phyloP scores from a whole-genome alignment of 2,888 invertebrate species.

The Lacanobia wlatinum region DNA sequence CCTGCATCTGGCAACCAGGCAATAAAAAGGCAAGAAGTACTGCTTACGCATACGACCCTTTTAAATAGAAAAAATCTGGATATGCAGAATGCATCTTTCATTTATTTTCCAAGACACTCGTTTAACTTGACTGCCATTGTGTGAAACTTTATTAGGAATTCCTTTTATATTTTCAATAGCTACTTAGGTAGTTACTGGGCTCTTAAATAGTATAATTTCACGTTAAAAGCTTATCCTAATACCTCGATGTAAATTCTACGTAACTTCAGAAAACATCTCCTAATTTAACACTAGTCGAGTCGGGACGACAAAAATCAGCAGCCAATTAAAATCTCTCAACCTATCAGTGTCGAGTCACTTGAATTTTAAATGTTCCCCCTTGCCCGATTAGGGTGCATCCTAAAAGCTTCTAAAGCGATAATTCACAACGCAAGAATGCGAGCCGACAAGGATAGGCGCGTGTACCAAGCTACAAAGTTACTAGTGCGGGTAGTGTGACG shows the following conservation, averaged over 20 bases:
- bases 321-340: constrained; percentile 86
- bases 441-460: constrained; percentile 86
- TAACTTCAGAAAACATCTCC: constrained; percentile 49
- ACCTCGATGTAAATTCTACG: constrained; percentile 54
- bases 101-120: constrained; percentile 26
- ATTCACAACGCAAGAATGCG: constrained; percentile 87
- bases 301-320: constrained; percentile 81
- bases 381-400: constrained; percentile 89
- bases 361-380: constrained; percentile 85
- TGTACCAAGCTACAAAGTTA: constrained; percentile 75
- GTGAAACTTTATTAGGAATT: constrained; percentile 36
- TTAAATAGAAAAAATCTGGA: constrained; percentile 42
- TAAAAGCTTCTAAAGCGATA: constrained; percentile 89
- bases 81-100: constrained; percentile 40
- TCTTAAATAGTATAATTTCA: constrained; percentile 44
- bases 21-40: constrained; percentile 44
- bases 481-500: constrained; percentile 55
- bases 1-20: constrained; percentile 51
- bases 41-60: constrained; percentile 43
- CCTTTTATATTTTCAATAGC: constrained; percentile 43
- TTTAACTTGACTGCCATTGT: constrained; percentile 31
- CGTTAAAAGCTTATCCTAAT: constrained; percentile 53
- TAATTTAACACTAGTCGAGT: constrained; percentile 64
- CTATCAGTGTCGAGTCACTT: constrained; percentile 83
- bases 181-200: background rate